Percentiles rank a stretch among this genome's conserved stretches.
Evolutionary conservation across 2,113 vertebrate species (phyloP).

Genomic region (Epinephelus lanceolatus): DNA sequence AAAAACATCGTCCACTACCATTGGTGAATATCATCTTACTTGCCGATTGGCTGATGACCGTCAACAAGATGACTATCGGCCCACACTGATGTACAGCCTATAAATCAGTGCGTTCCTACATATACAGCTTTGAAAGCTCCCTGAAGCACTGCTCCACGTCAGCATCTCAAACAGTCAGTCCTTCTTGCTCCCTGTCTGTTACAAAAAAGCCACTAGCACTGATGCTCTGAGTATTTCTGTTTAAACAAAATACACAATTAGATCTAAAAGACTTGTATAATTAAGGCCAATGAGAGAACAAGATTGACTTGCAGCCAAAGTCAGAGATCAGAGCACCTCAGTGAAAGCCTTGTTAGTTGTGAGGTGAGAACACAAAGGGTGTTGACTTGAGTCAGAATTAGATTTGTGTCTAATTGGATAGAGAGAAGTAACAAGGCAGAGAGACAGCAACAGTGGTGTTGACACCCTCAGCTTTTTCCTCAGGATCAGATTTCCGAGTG

Average conservation of each 20-base stretch:
- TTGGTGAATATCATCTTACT: no score
- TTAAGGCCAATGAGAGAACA: neutral
- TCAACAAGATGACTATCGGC: no score
- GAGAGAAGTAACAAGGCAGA: conserved; percentile 23
- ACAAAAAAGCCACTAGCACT: neutral
- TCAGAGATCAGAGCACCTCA: conserved; percentile 22
- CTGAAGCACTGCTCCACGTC: neutral
- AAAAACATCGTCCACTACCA: no score
- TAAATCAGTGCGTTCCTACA: no score
- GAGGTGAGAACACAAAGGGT: conserved; percentile 30
- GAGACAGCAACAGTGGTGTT: conserved; percentile 14
- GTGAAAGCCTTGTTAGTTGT: conserved; percentile 17
- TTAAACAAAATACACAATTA: neutral
- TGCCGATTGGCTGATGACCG: no score
- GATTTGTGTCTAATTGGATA: conserved; percentile 55
- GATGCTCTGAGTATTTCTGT: neutral
- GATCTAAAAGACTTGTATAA: neutral
- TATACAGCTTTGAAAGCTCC: neutral
- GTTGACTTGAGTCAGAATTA: conserved; percentile 28
- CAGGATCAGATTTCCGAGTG: conserved; percentile 11
- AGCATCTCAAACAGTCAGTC: no score
- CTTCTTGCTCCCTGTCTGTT: neutral
- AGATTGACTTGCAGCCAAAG: neutral
- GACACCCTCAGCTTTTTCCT: conserved; percentile 40
- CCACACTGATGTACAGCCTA: no score